A percentile compares a stretch with the other conserved stretches of the same genome.
These are phyloP conservation scores for Endotricha flammealis DNA, from an alignment of 2,888 invertebrate genomes.

Conservation along the genomic window DNA sequence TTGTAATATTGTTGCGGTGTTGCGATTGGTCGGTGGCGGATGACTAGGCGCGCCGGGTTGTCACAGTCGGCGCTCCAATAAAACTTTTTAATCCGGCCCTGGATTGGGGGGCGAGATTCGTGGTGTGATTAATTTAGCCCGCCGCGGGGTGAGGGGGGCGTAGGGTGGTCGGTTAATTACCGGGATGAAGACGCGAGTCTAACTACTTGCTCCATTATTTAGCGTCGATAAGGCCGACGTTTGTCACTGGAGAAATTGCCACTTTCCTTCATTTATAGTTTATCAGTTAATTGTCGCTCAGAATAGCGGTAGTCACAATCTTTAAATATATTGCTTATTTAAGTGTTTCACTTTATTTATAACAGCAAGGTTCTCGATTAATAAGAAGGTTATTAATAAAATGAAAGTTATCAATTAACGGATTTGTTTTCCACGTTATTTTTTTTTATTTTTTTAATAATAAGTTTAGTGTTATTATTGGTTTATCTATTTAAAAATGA, in stretches of 20 bases:
- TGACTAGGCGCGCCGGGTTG: conserved; percentile 52
- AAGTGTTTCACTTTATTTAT: too few relatives aligned
- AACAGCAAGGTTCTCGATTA: too few relatives aligned
- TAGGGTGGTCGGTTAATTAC: conserved; percentile 61
- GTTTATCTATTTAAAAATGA: too few relatives aligned
- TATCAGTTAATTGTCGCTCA: conserved; percentile 58
- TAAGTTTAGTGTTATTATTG: too few relatives aligned
- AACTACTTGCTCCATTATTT: conserved; percentile 74
- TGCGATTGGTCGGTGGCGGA: conserved; percentile 45
- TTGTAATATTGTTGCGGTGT: conserved; percentile 30
- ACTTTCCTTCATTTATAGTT: conserved; percentile 69
- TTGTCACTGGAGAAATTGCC: conserved; percentile 70
- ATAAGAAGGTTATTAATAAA: too few relatives aligned
- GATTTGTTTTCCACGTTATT: too few relatives aligned
- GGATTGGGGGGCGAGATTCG: conserved; percentile 74
- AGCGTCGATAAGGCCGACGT: conserved; percentile 69
- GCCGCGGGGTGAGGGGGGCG: conserved; percentile 31
- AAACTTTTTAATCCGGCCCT: conserved; percentile 74
- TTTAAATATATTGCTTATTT: too few relatives aligned
- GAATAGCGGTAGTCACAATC: too few relatives aligned
- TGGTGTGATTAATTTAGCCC: conserved; percentile 75
- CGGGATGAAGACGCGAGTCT: conserved; percentile 74
- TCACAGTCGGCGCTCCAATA: conserved; percentile 70
- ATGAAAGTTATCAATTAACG: too few relatives aligned
- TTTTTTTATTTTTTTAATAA: too few relatives aligned